A percentile compares a stretch with the other conserved stretches of the same genome.
phyloP scores from a whole-genome alignment of 2,888 invertebrate species.

The Macrosoma leucophasiata region DNA sequence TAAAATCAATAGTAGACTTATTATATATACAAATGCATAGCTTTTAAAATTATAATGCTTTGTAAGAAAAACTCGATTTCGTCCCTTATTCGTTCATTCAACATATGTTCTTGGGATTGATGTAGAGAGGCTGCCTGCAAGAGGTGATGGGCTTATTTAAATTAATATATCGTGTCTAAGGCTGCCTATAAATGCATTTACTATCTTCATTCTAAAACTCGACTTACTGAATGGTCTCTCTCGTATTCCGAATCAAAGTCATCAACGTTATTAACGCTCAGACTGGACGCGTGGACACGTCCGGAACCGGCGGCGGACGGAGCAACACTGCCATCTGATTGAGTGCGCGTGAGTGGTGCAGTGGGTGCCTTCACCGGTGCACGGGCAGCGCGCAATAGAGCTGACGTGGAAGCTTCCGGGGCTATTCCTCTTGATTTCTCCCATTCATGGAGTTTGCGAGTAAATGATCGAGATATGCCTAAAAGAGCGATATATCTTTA shows the following conservation, averaged over 20 bases:
- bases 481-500: neutral
- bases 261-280: slow-evolving; percentile 83
- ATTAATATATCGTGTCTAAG: too few species aligned
- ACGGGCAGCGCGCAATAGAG: slow-evolving; percentile 77
- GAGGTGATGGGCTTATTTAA: too few species aligned
- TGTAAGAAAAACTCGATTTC: too few species aligned
- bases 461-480: slow-evolving; percentile 90
- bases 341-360: slow-evolving; percentile 79
- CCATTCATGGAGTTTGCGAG: slow-evolving; percentile 93
- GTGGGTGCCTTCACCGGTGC: slow-evolving; percentile 44
- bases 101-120: too few species aligned
- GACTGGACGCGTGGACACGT: slow-evolving; percentile 81
- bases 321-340: slow-evolving; percentile 86
- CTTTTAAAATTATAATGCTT: too few species aligned
- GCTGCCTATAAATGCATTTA: too few species aligned
- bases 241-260: slow-evolving; percentile 76
- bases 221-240: slow-evolving; percentile 58
- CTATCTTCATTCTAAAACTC: too few species aligned
- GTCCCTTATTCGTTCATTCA: too few species aligned
- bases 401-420: slow-evolving; percentile 90
- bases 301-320: slow-evolving; percentile 73
- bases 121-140: too few species aligned
- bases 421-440: slow-evolving; percentile 91
- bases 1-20: too few species aligned
- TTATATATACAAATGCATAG: too few species aligned